Evolutionary conservation across 2,888 invertebrate genomes (phyloP).

Genomic region (Bombylius major): DNA sequence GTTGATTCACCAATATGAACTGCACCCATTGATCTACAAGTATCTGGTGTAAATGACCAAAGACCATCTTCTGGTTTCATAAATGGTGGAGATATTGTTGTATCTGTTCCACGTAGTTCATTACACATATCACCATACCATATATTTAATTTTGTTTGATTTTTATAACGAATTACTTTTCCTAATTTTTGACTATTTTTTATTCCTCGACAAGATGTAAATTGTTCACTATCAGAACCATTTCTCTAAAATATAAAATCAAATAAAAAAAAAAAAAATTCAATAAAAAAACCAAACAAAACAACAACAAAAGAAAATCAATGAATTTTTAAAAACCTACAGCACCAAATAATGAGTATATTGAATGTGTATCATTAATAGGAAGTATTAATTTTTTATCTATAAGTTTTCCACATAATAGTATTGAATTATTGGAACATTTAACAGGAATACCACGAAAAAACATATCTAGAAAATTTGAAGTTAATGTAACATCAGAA

Average conservation of each 20-base stretch:
- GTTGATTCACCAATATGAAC: slow-evolving; percentile 43
- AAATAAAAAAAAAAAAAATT: too few species aligned
- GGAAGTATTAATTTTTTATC: slow-evolving; percentile 42
- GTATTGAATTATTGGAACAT: slow-evolving; percentile 57
- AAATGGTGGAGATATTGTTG: slow-evolving; percentile 76
- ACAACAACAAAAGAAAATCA: too few species aligned
- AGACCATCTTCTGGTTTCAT: slow-evolving; percentile 50
- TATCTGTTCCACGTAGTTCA: slow-evolving; percentile 67
- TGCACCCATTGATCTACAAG: slow-evolving; percentile 61
- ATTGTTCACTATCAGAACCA: background rate
- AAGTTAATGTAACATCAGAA: slow-evolving; percentile 39
- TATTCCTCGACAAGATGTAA: slow-evolving; percentile 54
- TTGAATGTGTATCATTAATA: slow-evolving; percentile 49
- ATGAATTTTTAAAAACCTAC: slow-evolving; percentile 38
- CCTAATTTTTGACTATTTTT: slow-evolving; percentile 63
- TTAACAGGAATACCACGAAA: slow-evolving; percentile 62
- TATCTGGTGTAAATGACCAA: slow-evolving; percentile 59
- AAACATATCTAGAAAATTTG: slow-evolving; percentile 55
- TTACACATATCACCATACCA: slow-evolving; percentile 66
- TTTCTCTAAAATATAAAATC: background rate
- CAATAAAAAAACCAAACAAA: too few species aligned
- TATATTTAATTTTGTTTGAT: slow-evolving; percentile 43
- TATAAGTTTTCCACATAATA: slow-evolving; percentile 49
- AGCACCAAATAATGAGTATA: slow-evolving; percentile 59
- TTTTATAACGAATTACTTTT: slow-evolving; percentile 54